Conservation (phyloP, 1,140 invertebrate species). For the Eriosoma lanigerum region DNA sequence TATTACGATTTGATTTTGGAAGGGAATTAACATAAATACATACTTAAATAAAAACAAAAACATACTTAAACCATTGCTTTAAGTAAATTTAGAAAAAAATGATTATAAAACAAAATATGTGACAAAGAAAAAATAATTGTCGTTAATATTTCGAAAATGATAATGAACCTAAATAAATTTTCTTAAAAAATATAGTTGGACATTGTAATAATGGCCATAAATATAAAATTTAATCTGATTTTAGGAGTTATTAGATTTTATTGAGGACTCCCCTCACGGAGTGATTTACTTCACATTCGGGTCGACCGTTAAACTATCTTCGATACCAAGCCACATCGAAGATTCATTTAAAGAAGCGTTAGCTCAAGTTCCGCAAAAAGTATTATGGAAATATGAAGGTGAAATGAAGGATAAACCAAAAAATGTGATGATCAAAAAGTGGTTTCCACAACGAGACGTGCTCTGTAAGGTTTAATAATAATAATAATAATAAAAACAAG, state of each 20-base stretch:
- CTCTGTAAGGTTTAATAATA: conserved; percentile 54
- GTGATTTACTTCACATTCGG: conserved; percentile 68
- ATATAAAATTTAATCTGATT: too few relatives aligned
- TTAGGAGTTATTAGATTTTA: conserved; percentile 64
- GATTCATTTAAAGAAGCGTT: conserved; percentile 60
- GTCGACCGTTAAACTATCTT: conserved; percentile 59
- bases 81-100: too few relatives aligned
- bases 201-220: too few relatives aligned
- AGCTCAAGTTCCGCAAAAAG: conserved; percentile 60
- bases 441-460: conserved; percentile 59
- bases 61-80: too few relatives aligned
- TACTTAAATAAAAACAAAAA: too few relatives aligned
- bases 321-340: conserved; percentile 58
- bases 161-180: too few relatives aligned
- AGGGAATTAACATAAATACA: too few relatives aligned
- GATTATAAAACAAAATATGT: too few relatives aligned
- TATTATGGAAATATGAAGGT: conserved; percentile 66
- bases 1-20: too few relatives aligned
- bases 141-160: too few relatives aligned
- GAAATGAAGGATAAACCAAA: conserved; percentile 59
- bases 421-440: conserved; percentile 60
- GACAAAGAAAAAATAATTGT: too few relatives aligned
- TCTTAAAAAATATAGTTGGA: too few relatives aligned
- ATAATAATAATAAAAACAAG: neutral
- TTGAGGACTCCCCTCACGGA: conserved; percentile 63